Evolutionary conservation across 2,888 invertebrate genomes (phyloP).

Genomic region (Amblyteles armatorius): DNA sequence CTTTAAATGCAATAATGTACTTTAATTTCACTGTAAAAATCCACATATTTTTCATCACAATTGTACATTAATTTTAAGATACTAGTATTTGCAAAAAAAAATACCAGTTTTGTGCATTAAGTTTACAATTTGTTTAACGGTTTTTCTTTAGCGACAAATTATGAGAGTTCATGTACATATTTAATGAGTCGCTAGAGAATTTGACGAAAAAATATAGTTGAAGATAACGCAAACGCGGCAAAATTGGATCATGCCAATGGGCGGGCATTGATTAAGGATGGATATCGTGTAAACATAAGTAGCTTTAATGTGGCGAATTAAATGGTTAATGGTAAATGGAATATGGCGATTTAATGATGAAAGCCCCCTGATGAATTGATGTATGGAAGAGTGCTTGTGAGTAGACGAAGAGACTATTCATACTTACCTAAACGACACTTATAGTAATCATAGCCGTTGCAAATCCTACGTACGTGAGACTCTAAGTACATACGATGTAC

Average conservation of each 20-base stretch:
- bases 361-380: constrained; percentile 8
- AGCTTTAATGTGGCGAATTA: not conserved
- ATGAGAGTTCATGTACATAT: no score
- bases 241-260: constrained; percentile 24
- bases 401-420: constrained; percentile 59
- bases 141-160: no score
- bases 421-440: constrained; percentile 71
- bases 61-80: no score
- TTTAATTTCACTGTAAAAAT: no score
- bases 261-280: constrained; percentile 21
- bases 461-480: constrained; percentile 44
- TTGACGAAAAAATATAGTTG: no score
- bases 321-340: not conserved
- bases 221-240: no score
- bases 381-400: constrained; percentile 14
- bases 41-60: no score
- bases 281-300: constrained; percentile 15
- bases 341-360: constrained; percentile 15
- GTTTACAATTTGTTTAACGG: no score
- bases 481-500: constrained; percentile 41
- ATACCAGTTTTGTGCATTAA: no score
- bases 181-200: no score
- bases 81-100: no score
- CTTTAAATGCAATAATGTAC: no score
- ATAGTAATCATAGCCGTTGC: constrained; percentile 42